Percentiles rank a stretch among this genome's conserved stretches.
Evolutionary conservation across 2,888 invertebrate genomes (phyloP).

Genomic region (Parasteatoda lunata): DNA sequence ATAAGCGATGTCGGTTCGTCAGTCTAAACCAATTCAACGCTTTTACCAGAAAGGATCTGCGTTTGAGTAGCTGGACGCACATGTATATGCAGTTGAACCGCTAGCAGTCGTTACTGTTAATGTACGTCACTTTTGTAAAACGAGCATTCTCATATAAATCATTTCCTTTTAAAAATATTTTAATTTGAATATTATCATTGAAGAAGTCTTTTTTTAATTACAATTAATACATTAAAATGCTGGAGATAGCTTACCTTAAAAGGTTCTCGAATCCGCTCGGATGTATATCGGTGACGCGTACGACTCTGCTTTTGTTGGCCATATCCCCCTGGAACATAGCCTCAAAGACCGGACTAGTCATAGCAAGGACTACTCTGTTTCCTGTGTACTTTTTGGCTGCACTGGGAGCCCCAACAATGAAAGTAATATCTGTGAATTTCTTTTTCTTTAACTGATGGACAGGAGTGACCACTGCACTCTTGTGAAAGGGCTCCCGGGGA

Average conservation of each 20-base stretch:
- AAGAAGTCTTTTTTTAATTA: no score
- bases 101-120: no score
- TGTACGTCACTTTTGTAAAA: no score
- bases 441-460: constrained; percentile 22
- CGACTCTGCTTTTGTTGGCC: constrained; percentile 71
- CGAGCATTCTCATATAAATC: no score
- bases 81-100: no score
- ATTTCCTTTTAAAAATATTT: no score
- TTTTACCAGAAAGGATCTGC: no score
- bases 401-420: constrained; percentile 71
- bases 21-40: no score
- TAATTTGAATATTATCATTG: no score
- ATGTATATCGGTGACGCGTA: constrained; percentile 71
- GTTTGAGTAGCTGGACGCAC: no score
- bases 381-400: constrained; percentile 71
- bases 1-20: no score
- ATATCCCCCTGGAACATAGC: constrained; percentile 71
- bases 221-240: not conserved
- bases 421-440: constrained; percentile 71
- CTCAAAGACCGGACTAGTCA: constrained; percentile 71
- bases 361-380: constrained; percentile 71
- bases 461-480: constrained; percentile 15
- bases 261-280: constrained; percentile 71
- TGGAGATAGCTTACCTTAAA: constrained; percentile 54
- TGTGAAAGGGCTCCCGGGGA: constrained; percentile 52